Evolutionary conservation across 2,113 vertebrate species (phyloP), one percentile per base, ranked within the genome.

Genomic region (Leptosomus discolor): DNA sequence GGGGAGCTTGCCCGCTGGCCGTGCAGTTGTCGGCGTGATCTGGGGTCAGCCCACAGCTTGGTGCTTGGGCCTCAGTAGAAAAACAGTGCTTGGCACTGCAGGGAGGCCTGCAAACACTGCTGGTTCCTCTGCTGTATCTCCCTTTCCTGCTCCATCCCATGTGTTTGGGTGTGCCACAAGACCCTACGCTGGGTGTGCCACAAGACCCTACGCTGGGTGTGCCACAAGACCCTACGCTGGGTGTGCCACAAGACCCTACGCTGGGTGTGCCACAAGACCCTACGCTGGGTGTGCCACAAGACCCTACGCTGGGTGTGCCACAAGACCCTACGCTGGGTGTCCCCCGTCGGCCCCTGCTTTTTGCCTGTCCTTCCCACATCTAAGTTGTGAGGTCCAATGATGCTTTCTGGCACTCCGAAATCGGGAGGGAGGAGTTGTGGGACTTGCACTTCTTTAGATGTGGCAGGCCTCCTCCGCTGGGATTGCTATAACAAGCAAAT

Each of bases 401-500:
- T 78, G 82, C 63, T 83, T 83, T 19, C 60, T 51, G 61, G 60
- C 56, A 1, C 60, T 75, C 30, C 0, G 0, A 16, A 81, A n/a
- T 15, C 5, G 51, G 68, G 81, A 94, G 82, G 96, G 92, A 91
- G 89, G 95, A 96, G 95, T 48, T 4, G 2, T 61, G 83, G 88
- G 64, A 58, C 75, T 93, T 15, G 30, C 7, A 1, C 30, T 73
- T 5, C 82, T 74, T 58, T 16, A 5, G 37, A 51, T 90, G 68
- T 88, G 90, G 88, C 90, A 65, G 57, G 56, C 51, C 64, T 81
- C 76, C 84, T 93, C 94, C 6, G 0, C 89, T 9, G 91, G 65
- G 85, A 56, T 75, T 94, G 80, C 94, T 92, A 12, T 84, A 93
- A 78, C 14, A 30, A 74, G 94, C 85, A 75, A n/a, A 91, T 93